Conservation (phyloP, 2,888 invertebrate species). For the Hypercompe scribonia region DNA sequence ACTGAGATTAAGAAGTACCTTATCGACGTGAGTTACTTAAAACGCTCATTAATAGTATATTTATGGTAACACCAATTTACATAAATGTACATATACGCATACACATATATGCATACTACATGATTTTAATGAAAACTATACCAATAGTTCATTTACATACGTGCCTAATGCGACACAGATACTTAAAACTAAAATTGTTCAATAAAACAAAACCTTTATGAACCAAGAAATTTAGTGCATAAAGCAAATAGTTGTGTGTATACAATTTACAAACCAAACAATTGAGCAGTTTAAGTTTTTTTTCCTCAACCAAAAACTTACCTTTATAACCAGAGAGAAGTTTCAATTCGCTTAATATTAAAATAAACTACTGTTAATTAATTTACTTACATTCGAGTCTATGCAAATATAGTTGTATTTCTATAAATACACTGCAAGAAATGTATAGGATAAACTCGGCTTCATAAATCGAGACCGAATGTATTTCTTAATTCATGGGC, state of each 20-base stretch:
- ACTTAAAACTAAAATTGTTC: background rate
- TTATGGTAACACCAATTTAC: background rate
- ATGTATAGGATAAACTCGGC: background rate
- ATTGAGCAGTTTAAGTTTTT: background rate
- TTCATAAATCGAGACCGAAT: background rate
- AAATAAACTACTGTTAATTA: background rate
- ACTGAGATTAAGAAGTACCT: background rate
- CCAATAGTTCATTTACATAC: too few species aligned
- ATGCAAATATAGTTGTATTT: background rate
- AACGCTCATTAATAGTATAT: background rate
- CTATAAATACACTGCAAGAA: background rate
- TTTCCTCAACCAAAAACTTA: background rate
- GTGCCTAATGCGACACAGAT: background rate
- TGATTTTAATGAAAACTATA: too few species aligned
- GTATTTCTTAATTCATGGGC: background rate
- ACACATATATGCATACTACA: too few species aligned
- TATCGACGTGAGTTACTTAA: background rate
- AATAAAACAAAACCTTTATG: background rate
- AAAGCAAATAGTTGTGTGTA: too few species aligned
- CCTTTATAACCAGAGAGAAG: background rate
- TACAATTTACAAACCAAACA: background rate
- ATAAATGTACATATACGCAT: background rate
- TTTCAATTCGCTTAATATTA: background rate
- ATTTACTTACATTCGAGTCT: too few species aligned
- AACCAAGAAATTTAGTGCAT: too few species aligned